phyloP scores from a whole-genome alignment of 2,113 vertebrate genomes.

The Grantiella picta region DNA sequence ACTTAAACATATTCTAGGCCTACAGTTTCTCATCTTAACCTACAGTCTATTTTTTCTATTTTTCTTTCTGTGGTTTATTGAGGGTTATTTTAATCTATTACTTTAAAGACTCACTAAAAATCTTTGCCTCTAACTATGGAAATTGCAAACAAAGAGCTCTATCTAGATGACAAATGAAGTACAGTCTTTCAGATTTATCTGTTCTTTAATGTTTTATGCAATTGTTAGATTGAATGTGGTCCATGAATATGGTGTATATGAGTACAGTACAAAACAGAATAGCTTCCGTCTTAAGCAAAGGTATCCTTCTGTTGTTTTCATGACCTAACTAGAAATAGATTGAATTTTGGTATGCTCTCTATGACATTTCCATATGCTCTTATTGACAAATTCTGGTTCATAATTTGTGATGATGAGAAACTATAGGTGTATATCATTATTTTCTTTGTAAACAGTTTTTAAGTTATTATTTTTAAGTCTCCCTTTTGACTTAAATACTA shows the following conservation, averaged over 20 bases:
- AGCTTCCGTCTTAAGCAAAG: not conserved
- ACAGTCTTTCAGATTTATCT: slow-evolving; percentile 77
- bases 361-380: slow-evolving; percentile 68
- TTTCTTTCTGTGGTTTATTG: not conserved
- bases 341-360: not conserved
- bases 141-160: slow-evolving; percentile 74
- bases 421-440: not conserved
- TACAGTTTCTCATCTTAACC: not conserved
- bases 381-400: slow-evolving; percentile 53
- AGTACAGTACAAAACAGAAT: slow-evolving; percentile 33
- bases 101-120: not conserved
- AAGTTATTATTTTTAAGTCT: not conserved
- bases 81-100: not conserved
- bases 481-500: not conserved
- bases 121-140: not conserved
- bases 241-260: slow-evolving; percentile 20
- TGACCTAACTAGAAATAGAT: slow-evolving; percentile 61
- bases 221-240: slow-evolving; percentile 64
- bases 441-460: not conserved
- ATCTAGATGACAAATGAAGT: slow-evolving; percentile 74
- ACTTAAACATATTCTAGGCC: not conserved
- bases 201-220: slow-evolving; percentile 71
- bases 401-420: not conserved
- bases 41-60: not conserved
- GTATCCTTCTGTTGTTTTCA: slow-evolving; percentile 44